Percentiles rank a stretch among this genome's conserved stretches.
phyloP scores from a whole-genome alignment of 2,113 vertebrate species.

The Danionella cerebrum region DNA sequence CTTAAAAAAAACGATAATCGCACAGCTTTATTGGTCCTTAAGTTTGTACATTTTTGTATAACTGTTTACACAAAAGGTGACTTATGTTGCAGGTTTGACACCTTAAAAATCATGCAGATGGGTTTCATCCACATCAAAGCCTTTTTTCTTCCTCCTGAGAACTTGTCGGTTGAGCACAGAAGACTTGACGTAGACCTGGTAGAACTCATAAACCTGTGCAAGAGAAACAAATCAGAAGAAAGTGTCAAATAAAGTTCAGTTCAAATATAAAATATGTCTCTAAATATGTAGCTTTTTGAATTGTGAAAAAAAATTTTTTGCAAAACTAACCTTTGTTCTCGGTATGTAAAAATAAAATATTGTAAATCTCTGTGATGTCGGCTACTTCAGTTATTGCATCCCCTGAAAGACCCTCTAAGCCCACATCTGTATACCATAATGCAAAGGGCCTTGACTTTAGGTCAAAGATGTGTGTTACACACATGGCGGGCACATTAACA shows the following conservation, averaged over 20 bases:
- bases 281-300: neutral
- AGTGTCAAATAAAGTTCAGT: too few species aligned
- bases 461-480: conserved; percentile 34
- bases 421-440: conserved; percentile 59
- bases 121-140: conserved; percentile 41
- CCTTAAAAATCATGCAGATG: conserved; percentile 43
- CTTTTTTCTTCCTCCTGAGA: neutral
- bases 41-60: neutral
- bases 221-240: too few species aligned
- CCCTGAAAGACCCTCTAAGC: conserved; percentile 57
- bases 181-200: conserved; percentile 14
- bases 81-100: conserved; percentile 24
- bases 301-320: conserved; percentile 34
- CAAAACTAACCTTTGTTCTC: conserved; percentile 43
- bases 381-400: conserved; percentile 53
- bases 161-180: neutral
- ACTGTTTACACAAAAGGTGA: neutral
- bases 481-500: conserved; percentile 40
- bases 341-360: conserved; percentile 49
- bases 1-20: neutral
- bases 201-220: too few species aligned
- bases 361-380: conserved; percentile 51
- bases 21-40: neutral
- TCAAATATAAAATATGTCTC: too few species aligned
- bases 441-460: conserved; percentile 31